These are phyloP conservation scores for Struthidea cinerea DNA, from an alignment of 2,113 vertebrate species.

Conservation along the genomic window DNA sequence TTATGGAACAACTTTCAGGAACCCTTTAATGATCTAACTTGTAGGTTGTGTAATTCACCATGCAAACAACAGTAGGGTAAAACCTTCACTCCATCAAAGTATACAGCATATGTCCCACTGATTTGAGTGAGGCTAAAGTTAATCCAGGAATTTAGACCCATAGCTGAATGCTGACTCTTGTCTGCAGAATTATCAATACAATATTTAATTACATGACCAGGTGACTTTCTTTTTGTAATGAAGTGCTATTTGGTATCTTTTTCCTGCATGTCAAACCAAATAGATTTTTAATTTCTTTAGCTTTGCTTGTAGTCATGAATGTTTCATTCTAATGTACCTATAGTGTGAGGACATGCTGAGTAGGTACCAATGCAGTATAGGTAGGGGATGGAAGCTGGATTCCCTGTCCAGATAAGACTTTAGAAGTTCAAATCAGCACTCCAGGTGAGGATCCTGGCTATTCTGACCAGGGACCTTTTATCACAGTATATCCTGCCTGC, in stretches of 20 bases:
- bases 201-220: neutral
- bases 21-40: neutral
- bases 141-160: neutral
- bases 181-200: neutral
- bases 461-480: neutral
- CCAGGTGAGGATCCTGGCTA: neutral
- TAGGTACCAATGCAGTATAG: neutral
- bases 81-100: neutral
- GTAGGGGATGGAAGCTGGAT: neutral
- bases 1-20: neutral
- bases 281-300: neutral
- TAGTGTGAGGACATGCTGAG: neutral
- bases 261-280: neutral
- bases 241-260: neutral
- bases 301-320: neutral
- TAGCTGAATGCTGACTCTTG: neutral
- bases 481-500: neutral
- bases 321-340: neutral
- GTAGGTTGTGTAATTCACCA: neutral
- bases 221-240: neutral
- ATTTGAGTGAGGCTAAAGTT: neutral
- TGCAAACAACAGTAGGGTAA: accelerated
- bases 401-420: neutral
- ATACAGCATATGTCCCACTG: neutral
- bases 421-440: neutral